Percentiles rank a stretch among this genome's conserved stretches.
These are phyloP conservation scores for Melanotaenia pygmaea DNA, from an alignment of 2,797 vertebrate genomes.

Conservation along the genomic window DNA sequence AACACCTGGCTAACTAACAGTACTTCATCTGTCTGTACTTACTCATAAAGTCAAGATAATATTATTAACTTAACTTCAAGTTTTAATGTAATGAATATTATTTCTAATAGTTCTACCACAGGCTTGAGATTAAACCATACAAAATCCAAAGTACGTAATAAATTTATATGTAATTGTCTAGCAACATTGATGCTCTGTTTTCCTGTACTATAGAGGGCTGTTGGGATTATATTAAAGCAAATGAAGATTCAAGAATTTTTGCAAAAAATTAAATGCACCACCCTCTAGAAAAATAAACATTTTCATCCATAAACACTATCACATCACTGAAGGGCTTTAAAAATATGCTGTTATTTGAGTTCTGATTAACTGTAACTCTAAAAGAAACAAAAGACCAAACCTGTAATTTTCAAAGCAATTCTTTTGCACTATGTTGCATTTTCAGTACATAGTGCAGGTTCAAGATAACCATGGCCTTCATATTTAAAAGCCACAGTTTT, in stretches of 20 bases:
- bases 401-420: constrained; percentile 18
- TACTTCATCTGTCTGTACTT: constrained; percentile 74
- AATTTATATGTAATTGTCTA: constrained; percentile 22
- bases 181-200: constrained; percentile 23
- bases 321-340: constrained; percentile 55
- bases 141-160: constrained; percentile 12
- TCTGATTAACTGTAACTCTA: constrained; percentile 35
- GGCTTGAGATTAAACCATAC: constrained; percentile 18
- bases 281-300: constrained; percentile 49
- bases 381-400: constrained; percentile 19
- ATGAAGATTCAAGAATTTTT: constrained; percentile 25
- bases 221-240: constrained; percentile 10
- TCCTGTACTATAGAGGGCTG: constrained; percentile 10
- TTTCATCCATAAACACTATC: constrained; percentile 50
- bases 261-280: constrained; percentile 41
- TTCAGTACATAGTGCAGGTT: constrained; percentile 26
- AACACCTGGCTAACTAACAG: constrained; percentile 73
- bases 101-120: constrained; percentile 31
- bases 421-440: constrained; percentile 17
- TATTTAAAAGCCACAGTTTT: constrained; percentile 61
- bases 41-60: constrained; percentile 61
- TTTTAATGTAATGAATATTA: constrained; percentile 51
- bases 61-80: constrained; percentile 50
- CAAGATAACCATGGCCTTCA: constrained; percentile 27
- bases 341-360: constrained; percentile 40